Conservation (phyloP, 2,888 invertebrate genomes). For the Graphium colonna region DNA sequence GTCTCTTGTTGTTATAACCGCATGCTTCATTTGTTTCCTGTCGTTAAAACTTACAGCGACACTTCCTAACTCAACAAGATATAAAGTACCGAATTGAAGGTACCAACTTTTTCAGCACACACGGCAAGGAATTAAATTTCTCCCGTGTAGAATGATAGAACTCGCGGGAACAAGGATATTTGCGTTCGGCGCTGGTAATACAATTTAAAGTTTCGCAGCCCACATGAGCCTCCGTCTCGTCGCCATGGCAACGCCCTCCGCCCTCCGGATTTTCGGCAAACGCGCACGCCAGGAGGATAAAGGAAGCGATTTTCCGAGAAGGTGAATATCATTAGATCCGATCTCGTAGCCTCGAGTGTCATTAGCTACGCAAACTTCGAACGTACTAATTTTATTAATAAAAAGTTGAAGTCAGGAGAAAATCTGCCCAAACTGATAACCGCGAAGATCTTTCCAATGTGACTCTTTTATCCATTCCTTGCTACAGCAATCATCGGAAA, state of each 20-base stretch:
- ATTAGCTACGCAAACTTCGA: conserved; percentile 45
- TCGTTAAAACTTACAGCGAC: not conserved
- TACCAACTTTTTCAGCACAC: conserved; percentile 1
- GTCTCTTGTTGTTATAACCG: not conserved
- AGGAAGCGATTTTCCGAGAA: conserved; percentile 72
- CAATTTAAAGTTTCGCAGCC: conserved; percentile 76
- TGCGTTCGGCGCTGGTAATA: conserved; percentile 63
- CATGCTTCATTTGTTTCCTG: not conserved
- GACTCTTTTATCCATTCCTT: too few species aligned
- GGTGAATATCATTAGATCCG: conserved; percentile 75
- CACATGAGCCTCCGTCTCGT: conserved; percentile 73
- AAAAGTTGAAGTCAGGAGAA: too few species aligned
- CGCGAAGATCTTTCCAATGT: too few species aligned
- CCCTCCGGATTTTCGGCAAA: conserved; percentile 60
- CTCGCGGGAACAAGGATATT: conserved; percentile 49
- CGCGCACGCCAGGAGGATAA: conserved; percentile 64
- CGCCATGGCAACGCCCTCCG: conserved; percentile 70
- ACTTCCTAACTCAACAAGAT: not conserved
- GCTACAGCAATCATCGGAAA: too few species aligned
- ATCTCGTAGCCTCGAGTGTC: conserved; percentile 42
- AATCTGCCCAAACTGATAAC: too few species aligned
- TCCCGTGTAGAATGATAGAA: conserved; percentile 44
- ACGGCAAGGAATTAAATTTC: conserved; percentile 28
- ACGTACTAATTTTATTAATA: conserved; percentile 24
- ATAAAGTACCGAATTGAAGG: not conserved